A percentile compares a stretch with the other conserved stretches of the same genome.
These are phyloP conservation scores for Turnix velox DNA, from an alignment of 2,113 vertebrate genomes.

Conservation along the genomic window DNA sequence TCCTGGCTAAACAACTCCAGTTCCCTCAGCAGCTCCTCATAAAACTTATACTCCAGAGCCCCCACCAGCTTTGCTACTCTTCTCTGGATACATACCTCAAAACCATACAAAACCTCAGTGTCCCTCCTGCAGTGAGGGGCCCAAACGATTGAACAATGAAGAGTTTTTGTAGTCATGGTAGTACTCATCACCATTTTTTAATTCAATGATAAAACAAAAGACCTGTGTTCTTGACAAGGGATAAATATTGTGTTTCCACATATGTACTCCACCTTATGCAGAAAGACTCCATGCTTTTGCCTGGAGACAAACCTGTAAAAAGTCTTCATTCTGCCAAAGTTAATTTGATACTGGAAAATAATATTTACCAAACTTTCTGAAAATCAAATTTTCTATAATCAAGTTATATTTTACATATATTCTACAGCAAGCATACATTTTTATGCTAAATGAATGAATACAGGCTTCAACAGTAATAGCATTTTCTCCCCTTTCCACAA, in stretches of 20 bases:
- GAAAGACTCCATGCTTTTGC: conserved; percentile 35
- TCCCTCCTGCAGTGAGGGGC: neutral
- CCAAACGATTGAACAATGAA: neutral
- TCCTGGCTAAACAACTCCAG: neutral
- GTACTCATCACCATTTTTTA: conserved; percentile 47
- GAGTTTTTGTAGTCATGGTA: conserved; percentile 27
- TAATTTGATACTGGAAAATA: conserved; percentile 40
- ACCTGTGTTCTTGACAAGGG: neutral
- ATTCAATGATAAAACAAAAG: conserved; percentile 60
- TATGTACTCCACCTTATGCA: neutral
- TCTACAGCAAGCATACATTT: neutral
- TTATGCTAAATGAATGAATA: conserved; percentile 29
- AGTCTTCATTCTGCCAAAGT: neutral
- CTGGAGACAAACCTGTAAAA: conserved; percentile 27
- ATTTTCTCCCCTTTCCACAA: neutral
- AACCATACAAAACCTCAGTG: no score
- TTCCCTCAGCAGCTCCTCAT: neutral
- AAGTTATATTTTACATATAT: neutral
- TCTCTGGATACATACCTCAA: neutral
- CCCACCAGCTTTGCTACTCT: neutral
- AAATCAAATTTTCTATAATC: conserved; percentile 7
- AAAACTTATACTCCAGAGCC: neutral
- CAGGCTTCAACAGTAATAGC: neutral
- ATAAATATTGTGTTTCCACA: neutral
- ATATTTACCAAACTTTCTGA: conserved; percentile 29